phyloP scores from a whole-genome alignment of 2,113 vertebrate species.

The Diadophis punctatus region DNA sequence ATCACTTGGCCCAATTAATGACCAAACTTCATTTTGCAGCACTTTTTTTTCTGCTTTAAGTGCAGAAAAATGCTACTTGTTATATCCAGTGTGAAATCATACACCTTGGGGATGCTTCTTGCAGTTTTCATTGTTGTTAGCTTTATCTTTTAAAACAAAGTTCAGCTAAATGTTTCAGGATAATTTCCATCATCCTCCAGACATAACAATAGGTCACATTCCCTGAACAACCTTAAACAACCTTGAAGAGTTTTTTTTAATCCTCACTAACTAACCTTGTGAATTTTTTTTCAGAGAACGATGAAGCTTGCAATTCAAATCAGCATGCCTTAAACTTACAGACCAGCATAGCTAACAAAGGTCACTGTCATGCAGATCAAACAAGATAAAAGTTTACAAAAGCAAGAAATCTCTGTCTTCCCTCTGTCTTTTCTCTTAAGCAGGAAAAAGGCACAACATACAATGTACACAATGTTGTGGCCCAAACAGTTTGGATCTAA shows the following conservation, averaged over 20 bases:
- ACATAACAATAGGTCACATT: not conserved
- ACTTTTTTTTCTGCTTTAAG: constrained; percentile 33
- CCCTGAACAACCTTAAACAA: constrained; percentile 10
- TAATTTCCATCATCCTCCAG: constrained; percentile 1
- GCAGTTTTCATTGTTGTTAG: not conserved
- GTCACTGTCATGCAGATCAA: not conserved
- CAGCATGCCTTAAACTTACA: not conserved
- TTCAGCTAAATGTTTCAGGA: constrained; percentile 29
- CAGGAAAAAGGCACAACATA: not conserved
- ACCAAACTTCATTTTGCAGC: constrained; percentile 39
- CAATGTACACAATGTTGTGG: not conserved
- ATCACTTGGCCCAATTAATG: constrained; percentile 42
- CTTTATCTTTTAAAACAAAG: constrained; percentile 24
- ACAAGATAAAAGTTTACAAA: not conserved
- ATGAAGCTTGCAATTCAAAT: not conserved
- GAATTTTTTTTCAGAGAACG: not conserved
- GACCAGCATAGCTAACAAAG: not conserved
- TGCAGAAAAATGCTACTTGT: constrained; percentile 30
- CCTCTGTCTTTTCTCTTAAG: not conserved
- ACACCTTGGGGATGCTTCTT: not conserved
- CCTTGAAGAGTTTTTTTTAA: constrained; percentile 29
- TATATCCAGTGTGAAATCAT: constrained; percentile 3
- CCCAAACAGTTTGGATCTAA: not conserved
- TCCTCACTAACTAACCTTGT: not conserved
- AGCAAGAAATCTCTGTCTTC: not conserved